Conservation (phyloP, 23 tunicate genomes). For the Ciona savignyi region DNA sequence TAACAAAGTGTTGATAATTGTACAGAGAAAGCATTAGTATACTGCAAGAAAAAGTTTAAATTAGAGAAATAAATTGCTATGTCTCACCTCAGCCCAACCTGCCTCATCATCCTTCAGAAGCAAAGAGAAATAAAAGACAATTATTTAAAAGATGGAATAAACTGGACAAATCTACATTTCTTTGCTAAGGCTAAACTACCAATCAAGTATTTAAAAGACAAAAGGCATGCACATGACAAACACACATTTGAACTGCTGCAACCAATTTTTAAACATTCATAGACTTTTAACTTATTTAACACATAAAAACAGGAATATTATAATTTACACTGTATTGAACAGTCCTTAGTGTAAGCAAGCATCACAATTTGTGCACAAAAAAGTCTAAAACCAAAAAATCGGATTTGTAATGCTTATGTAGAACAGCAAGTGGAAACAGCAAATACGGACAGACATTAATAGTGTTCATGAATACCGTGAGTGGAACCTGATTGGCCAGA, state of each 20-base stretch:
- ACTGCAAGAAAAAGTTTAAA: background rate
- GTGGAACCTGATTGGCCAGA: conserved; percentile 37
- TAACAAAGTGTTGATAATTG: no score
- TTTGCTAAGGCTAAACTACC: background rate
- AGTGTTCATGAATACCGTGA: conserved; percentile 19
- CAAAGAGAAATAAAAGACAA: background rate
- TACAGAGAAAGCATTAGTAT: no score
- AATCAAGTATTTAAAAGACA: background rate
- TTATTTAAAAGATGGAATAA: background rate
- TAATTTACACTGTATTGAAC: background rate
- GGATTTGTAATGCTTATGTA: background rate
- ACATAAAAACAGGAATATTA: no score
- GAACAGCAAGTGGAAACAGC: background rate
- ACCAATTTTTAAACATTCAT: background rate
- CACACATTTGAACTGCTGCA: no score
- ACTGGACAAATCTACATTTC: background rate
- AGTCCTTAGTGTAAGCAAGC: background rate
- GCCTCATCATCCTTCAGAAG: conserved; percentile 39
- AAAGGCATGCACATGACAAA: background rate
- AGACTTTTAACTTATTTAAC: background rate
- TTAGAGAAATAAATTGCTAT: no score
- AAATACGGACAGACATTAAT: background rate
- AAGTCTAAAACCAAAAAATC: background rate
- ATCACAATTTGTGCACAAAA: background rate
- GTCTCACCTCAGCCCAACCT: conserved; percentile 69